Conservation (phyloP, 2,113 vertebrate species). For the Alethe castanea region DNA sequence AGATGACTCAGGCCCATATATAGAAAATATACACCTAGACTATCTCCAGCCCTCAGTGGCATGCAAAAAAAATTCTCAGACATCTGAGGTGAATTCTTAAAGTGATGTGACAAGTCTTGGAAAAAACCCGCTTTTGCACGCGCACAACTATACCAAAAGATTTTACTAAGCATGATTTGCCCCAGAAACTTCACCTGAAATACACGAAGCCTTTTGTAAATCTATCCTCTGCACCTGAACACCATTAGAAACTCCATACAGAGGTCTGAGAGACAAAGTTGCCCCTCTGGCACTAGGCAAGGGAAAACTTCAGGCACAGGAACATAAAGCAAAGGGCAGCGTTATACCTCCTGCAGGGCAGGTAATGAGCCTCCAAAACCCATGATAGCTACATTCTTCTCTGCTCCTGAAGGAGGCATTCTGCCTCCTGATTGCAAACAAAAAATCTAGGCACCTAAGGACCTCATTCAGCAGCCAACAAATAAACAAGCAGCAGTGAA, state of each 20-base stretch:
- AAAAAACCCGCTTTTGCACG: rapidly evolving
- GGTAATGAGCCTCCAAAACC: not conserved
- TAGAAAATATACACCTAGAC: not conserved
- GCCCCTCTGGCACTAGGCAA: not conserved
- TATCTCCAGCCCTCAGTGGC: not conserved
- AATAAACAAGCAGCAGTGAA: not conserved
- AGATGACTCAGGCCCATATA: not conserved
- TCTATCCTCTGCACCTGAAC: not conserved
- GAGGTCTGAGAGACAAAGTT: not conserved
- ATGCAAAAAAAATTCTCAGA: not conserved
- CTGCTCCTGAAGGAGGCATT: not conserved
- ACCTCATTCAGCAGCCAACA: not conserved
- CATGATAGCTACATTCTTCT: not conserved
- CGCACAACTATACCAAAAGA: not conserved
- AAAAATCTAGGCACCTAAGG: not conserved
- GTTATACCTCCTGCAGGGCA: not conserved
- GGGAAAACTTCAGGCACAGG: not conserved
- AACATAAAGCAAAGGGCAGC: not conserved
- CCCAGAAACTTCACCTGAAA: not conserved
- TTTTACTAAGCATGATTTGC: not conserved
- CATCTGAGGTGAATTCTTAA: not conserved
- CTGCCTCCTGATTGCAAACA: not conserved
- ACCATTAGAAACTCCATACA: not conserved
- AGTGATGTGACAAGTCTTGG: not conserved
- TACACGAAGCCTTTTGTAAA: not conserved